Percentiles rank a stretch among this genome's conserved stretches.
phyloP scores from a whole-genome alignment of 2,113 vertebrate species.

The Agapornis roseicollis region DNA sequence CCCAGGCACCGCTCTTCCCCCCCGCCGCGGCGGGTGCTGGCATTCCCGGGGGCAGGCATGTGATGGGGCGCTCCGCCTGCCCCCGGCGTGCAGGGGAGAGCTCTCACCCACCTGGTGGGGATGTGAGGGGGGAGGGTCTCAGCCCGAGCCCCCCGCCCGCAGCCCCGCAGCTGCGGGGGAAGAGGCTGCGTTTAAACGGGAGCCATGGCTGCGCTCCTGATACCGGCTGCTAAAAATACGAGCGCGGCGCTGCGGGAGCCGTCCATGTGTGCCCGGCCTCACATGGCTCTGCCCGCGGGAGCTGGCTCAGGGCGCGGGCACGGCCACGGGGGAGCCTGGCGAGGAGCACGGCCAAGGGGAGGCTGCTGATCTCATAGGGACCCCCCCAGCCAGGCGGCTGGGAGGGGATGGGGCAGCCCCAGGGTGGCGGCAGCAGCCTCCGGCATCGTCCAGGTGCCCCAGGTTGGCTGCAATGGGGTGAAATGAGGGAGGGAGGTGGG shows the following conservation, averaged over 20 bases:
- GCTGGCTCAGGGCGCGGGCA: background rate
- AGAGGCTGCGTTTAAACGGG: conserved; percentile 34
- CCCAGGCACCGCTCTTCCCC: background rate
- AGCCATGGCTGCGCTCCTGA: conserved; percentile 45
- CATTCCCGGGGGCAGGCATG: background rate
- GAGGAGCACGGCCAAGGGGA: background rate
- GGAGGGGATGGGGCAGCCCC: too few species aligned
- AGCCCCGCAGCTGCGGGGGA: background rate
- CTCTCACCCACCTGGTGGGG: background rate
- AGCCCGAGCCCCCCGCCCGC: background rate
- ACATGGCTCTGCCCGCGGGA: conserved; percentile 4
- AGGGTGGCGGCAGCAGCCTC: background rate
- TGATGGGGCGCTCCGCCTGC: background rate
- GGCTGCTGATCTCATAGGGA: background rate
- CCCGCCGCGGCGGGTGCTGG: background rate
- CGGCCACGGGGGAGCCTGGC: background rate
- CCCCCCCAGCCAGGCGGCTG: fast-evolving
- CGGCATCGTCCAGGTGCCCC: too few species aligned
- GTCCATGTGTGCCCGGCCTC: conserved; percentile 42
- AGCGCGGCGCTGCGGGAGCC: background rate
- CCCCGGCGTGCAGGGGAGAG: background rate
- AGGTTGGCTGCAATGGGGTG: background rate
- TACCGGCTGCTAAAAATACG: conserved; percentile 59
- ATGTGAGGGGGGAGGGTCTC: background rate
- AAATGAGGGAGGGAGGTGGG: background rate